Base-by-base conservation (phyloP, 2,113 vertebrate genomes). In the Clupea harengus region DNA sequence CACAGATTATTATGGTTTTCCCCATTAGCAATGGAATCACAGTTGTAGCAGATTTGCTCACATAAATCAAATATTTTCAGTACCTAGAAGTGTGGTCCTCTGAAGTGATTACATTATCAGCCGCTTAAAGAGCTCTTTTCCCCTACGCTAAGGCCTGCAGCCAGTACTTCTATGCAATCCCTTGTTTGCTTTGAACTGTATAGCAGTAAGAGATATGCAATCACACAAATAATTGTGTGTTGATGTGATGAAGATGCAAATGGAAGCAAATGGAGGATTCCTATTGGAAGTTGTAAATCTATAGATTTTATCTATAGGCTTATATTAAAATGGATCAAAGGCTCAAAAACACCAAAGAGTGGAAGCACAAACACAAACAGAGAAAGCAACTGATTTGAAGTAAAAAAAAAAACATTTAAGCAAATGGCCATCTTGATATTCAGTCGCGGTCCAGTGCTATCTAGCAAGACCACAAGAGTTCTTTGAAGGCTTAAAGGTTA, bases 401-500 rank as follows among this genome's bases (percentile, higher is more conserved):
- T 39, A 28, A 39, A 32, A 28, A 32, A 28, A 78, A 28, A 32
- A 28, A 78, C 25, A 60, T 20, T 22, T 2, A 60, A 20, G 54
- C 54, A 4, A 20, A 60, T 4, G 54, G 5, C 4, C 18, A 78
- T 17, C 28, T 44, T 78, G 28, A 60, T 60, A 7, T n/a, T 25
- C 0, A 78, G n/a, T 15, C 28, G 1, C 7, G 25, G 64, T 9
- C 8, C 25, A 72, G 72, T 17, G 32, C 39, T 78, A 78, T 78
- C 72, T 78, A 67, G 64, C 64, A 67, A 25, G 22, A 6, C 64
- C 64, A 78, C 32, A 78, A 78, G 20, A 28, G 72, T 11, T 15
- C 72, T 78, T 78, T 78, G 72, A 78, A 78, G 72, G 39, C 72
- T 39, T 78, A 32, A 78, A 78, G 72, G 72, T 78, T 78, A 39